Base-by-base conservation (phyloP, 2,888 invertebrate genomes). In the Gastrophysa polygoni region DNA sequence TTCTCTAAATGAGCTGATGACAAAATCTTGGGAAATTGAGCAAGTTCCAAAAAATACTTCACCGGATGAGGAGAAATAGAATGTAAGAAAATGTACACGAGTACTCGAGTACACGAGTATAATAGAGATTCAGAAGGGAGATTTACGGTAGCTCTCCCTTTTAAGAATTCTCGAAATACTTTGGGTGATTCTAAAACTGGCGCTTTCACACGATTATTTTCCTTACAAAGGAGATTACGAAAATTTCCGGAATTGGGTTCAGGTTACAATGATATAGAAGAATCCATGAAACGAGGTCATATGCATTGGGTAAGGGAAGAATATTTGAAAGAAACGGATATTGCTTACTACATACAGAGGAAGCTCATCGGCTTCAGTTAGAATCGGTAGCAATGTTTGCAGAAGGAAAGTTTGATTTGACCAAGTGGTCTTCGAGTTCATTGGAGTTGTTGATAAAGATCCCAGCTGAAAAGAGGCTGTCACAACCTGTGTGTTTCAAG, bases 361-460 rank as follows among this genome's bases (percentile, higher is more conserved):
- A 62, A 17, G 58, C 58, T 24, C 10, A 20, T 43, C 21, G 17
- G 14, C 11, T 58, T 3, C 55, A 46, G 28, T 28, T 10, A 14
- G 44, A 59, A n/a, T 46, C 55, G 3, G 29, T 48, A 7, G 20
- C 14, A 16, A 24, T 63, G 10, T 63, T 59, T 55, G 16, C 20
- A 11, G 43, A 57, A 16, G 55, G 56, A 1, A 34, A 49, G 11
- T 63, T 63, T 38, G 44, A 50, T 20, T 14, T 57, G 18, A 43
- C 50, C 1, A 59, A 59, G 24, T 59, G 59, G 59, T 52, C 54
- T 5, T 43, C 56, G 10, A 56, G 44, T 21, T 48, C 56, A 8
- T 16, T 14, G 11, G 16, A 38, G 2, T 6, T 54, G 11, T 17
- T 54, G 17, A 7, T 21, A n/a, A 43, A 43, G 1, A 43, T 54